These are phyloP conservation scores for Lophura nycthemera DNA, from an alignment of 2,113 vertebrate genomes.

Conservation along the genomic window DNA sequence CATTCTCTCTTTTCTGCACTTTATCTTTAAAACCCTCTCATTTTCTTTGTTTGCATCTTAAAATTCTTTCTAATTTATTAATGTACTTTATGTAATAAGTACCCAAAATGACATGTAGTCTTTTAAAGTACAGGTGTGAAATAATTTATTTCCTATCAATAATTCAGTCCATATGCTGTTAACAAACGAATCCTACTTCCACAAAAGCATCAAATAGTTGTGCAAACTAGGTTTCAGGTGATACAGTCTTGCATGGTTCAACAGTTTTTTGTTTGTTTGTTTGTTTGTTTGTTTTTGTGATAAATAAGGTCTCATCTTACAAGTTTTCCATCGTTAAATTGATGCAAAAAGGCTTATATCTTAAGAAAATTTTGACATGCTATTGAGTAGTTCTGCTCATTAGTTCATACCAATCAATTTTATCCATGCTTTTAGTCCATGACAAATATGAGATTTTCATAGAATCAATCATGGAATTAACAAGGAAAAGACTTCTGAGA, in stretches of 20 bases:
- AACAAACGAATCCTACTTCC: slow-evolving; percentile 34
- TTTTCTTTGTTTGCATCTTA: slow-evolving; percentile 38
- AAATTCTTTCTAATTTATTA: slow-evolving; percentile 46
- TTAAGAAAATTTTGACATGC: neutral
- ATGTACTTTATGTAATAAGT: slow-evolving; percentile 41
- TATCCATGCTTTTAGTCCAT: neutral
- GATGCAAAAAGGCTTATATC: neutral
- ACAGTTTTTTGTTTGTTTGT: neutral
- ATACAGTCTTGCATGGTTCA: neutral
- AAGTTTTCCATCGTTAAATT: neutral
- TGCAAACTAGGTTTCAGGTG: slow-evolving; percentile 22
- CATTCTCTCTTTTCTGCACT: neutral
- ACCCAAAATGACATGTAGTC: neutral
- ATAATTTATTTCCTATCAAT: slow-evolving; percentile 66
- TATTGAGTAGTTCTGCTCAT: neutral
- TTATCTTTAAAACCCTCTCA: neutral
- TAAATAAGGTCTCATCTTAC: neutral
- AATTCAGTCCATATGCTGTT: slow-evolving; percentile 16
- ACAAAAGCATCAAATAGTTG: slow-evolving; percentile 20
- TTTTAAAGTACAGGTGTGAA: slow-evolving; percentile 35
- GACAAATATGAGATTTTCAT: neutral
- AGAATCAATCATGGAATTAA: too few relatives aligned
- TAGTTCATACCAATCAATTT: neutral
- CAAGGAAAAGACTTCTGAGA: too few relatives aligned
- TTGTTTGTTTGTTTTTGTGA: neutral